Base-by-base conservation (phyloP, 1,140 invertebrate genomes). In the Antheraea pernyi region DNA sequence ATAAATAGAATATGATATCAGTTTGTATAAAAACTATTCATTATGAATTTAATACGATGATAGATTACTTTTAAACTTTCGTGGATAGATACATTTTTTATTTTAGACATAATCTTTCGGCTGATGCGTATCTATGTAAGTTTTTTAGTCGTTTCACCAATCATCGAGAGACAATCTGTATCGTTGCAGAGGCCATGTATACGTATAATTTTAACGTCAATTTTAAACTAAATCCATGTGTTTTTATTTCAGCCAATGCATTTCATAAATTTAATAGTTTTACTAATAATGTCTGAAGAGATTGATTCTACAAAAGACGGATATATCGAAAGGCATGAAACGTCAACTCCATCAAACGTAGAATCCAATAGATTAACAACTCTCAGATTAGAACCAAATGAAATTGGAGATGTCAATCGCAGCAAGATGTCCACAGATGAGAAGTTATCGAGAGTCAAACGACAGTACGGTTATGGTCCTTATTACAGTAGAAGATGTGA, bases 401-500 rank as follows among this genome's bases (percentile, higher is more conserved):
- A 69, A 71, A 75, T 68, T 72, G 65, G 18, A 75, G 58, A 72
- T 69, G 70, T 36, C 66, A 65, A 68, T 16, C 10, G 60, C 37
- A 59, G 65, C 11, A 58, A 39, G 59, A 62, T 70, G 37, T 37
- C 66, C 19, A 68, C 72, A 66, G 65, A 74, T 65, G 66, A 72
- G 22, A 39, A 36, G 9, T 71, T 72, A 70, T 69, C 74, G 53
- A 75, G 83, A 73, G 76, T 81, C 30, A 85, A 81, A 70, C 75
- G 83, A 19, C 83, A 85, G 53, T 82, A 74, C 63, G 69, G 73
- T 62, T 78, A 75, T 53, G 68, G 74, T 67, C 77, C 77, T 19
- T 76, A 78, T 68, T 75, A 73, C 64, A 48, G 64, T 19, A 71
- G 75, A 48, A 37, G 61, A 68, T 60, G 79, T 76, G 74, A 75